Evolutionary conservation across 2,113 vertebrate genomes (phyloP).

Genomic region (Megaptera novaeangliae): DNA sequence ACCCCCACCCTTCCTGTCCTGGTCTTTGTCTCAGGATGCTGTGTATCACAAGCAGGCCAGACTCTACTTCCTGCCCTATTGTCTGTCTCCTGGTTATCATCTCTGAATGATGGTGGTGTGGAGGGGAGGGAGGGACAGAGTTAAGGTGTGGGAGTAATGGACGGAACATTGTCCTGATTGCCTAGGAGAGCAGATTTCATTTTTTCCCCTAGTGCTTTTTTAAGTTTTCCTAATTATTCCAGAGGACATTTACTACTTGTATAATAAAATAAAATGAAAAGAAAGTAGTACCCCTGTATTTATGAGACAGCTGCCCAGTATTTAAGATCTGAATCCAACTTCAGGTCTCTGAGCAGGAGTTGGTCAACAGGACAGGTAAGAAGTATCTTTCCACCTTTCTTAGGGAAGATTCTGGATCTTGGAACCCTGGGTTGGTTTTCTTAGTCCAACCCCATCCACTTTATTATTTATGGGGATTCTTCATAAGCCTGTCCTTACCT

Average conservation of each 20-base stretch:
- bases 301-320: background rate
- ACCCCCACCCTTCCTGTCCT: background rate
- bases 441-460: background rate
- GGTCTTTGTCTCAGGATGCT: background rate
- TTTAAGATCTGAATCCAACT: background rate
- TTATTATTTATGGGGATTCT: background rate
- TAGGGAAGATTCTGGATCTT: background rate
- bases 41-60: background rate
- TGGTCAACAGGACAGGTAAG: background rate
- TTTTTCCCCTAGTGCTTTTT: background rate
- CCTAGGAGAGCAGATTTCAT: background rate
- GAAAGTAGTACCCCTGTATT: background rate
- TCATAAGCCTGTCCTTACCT: background rate
- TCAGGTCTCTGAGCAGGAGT: background rate
- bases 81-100: background rate
- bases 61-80: background rate
- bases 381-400: background rate
- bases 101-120: background rate
- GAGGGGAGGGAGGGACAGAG: background rate
- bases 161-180: background rate
- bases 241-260: background rate
- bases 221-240: background rate
- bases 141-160: background rate
- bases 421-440: background rate
- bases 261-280: background rate